Evolutionary conservation across 2,888 invertebrate species (phyloP).

Genomic region (Urechis unicinctus): DNA sequence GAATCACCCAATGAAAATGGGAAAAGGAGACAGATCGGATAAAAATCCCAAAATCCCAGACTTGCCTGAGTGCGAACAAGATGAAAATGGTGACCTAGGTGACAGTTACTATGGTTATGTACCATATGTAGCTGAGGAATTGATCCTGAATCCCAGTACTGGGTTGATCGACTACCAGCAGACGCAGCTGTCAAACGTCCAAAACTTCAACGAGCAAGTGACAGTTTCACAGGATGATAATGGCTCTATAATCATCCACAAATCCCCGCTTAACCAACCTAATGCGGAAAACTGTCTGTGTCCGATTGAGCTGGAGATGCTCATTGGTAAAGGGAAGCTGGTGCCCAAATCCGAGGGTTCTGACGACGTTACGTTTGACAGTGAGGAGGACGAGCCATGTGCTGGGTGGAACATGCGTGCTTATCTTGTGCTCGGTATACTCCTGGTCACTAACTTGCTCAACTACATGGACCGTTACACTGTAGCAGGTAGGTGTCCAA

Average conservation of each 20-base stretch:
- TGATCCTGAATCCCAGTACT: background rate
- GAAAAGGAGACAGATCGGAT: background rate
- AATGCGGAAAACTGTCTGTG: no score
- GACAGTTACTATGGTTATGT: background rate
- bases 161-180: background rate
- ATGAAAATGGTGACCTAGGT: background rate
- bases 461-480: slow-evolving; percentile 55
- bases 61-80: background rate
- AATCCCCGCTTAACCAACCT: no score
- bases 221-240: no score
- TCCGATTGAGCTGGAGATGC: background rate
- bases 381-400: background rate
- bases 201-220: no score
- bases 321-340: background rate
- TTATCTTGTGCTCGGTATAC: slow-evolving; percentile 8
- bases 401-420: background rate
- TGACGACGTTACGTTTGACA: background rate
- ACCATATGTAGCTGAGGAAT: background rate
- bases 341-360: background rate
- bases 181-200: background rate
- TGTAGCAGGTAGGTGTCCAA: slow-evolving; percentile 20
- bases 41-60: background rate
- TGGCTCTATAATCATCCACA: no score
- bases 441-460: slow-evolving; percentile 67
- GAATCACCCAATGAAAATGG: no score